Conservation (phyloP, 2,113 vertebrate species). For the Oceanodroma tethys region DNA sequence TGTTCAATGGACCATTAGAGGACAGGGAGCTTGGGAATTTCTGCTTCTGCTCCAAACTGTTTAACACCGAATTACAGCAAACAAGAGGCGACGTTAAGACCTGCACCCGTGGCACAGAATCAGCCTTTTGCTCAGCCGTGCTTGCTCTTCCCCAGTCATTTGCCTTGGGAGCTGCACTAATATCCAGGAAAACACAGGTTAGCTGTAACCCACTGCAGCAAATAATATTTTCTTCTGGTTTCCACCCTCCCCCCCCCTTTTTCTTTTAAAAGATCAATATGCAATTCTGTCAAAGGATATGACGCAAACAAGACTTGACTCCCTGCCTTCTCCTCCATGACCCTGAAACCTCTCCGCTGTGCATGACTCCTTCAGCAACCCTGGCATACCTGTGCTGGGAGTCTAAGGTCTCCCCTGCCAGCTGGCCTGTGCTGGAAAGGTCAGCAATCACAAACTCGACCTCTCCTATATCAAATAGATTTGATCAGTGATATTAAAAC, state of each 20-base stretch:
- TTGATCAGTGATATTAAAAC: not conserved
- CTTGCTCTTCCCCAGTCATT: not conserved
- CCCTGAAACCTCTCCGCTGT: not conserved
- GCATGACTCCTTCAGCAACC: not conserved
- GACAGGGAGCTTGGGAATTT: not conserved
- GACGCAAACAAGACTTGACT: not conserved
- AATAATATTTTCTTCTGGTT: not conserved
- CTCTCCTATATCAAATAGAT: not conserved
- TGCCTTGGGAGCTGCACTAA: not conserved
- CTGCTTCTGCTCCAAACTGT: not conserved
- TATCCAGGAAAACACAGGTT: not conserved
- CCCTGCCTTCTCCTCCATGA: not conserved
- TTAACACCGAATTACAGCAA: not conserved
- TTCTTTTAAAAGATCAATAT: not conserved
- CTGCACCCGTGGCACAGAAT: not conserved
- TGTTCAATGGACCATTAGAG: not conserved
- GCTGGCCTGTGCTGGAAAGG: not conserved
- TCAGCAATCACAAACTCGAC: not conserved
- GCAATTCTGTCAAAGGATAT: not conserved
- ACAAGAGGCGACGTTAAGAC: not conserved
- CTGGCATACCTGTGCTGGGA: not conserved
- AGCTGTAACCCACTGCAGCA: not conserved
- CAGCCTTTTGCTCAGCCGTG: not conserved
- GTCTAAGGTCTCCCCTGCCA: not conserved
- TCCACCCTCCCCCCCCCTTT: not conserved